A percentile compares a stretch with the other conserved stretches of the same genome.
Evolutionary conservation across 2,113 vertebrate species (phyloP).

Genomic region (Pomatorhinus ruficollis): DNA sequence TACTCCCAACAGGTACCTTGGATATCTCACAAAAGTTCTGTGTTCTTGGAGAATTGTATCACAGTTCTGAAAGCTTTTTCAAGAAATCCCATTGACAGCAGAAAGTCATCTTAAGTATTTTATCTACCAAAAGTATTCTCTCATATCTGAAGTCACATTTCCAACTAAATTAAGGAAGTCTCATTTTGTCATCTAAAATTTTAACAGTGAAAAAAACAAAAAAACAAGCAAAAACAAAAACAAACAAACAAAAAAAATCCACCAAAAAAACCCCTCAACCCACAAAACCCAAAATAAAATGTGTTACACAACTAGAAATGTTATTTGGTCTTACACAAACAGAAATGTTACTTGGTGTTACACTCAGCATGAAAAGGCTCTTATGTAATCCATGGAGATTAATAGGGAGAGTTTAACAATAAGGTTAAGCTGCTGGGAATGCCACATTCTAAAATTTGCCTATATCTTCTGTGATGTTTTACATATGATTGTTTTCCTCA

Average conservation of each 20-base stretch:
- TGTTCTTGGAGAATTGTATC: slow-evolving; percentile 54
- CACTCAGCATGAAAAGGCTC: slow-evolving; percentile 23
- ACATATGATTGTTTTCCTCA: background rate
- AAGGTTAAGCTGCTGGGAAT: slow-evolving; percentile 30
- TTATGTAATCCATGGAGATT: slow-evolving; percentile 31
- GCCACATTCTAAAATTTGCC: slow-evolving; percentile 26
- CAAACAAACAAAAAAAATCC: background rate
- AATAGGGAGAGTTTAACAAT: slow-evolving; percentile 38
- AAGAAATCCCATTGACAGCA: slow-evolving; percentile 34
- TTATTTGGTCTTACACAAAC: slow-evolving; percentile 30
- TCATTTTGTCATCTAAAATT: slow-evolving; percentile 33
- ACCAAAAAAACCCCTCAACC: too few relatives aligned
- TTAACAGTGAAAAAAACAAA: background rate
- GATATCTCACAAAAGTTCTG: slow-evolving; percentile 1
- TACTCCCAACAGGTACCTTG: slow-evolving; percentile 42
- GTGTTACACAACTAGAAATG: slow-evolving; percentile 29
- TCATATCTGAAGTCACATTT: slow-evolving; percentile 46
- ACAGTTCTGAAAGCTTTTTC: slow-evolving; percentile 47
- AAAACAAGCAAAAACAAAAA: background rate
- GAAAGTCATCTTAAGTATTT: background rate
- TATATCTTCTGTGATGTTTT: slow-evolving; percentile 21
- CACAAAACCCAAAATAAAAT: background rate
- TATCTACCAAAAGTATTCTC: slow-evolving; percentile 19
- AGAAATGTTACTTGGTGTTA: slow-evolving; percentile 33
- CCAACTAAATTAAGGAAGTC: slow-evolving; percentile 38